Conservation (phyloP, 2,888 invertebrate species). For the Sclerodermus sp. region DNA sequence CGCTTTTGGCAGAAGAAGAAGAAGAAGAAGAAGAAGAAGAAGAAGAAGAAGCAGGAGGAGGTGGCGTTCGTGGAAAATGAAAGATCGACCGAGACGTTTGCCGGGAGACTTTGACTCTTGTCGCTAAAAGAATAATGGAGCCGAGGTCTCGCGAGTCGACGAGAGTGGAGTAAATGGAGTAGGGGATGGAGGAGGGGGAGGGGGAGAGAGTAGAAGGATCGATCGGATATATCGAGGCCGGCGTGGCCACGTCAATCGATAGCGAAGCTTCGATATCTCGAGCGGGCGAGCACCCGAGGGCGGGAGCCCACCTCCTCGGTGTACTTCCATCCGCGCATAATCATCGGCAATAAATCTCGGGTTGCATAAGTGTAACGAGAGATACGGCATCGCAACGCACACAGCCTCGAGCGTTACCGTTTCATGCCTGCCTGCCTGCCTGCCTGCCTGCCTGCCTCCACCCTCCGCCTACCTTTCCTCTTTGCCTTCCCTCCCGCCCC, state of each 20-base stretch:
- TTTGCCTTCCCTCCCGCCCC: conserved; percentile 10
- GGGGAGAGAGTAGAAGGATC: conserved; percentile 20
- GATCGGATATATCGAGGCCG: conserved; percentile 15
- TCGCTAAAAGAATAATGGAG: too few relatives aligned
- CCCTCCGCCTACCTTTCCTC: conserved; percentile 4
- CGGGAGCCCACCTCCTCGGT: conserved; percentile 21
- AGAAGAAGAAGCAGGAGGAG: too few relatives aligned
- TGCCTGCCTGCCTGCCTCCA: conserved; percentile 4
- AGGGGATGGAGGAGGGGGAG: conserved; percentile 15
- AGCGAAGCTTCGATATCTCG: conserved; percentile 11
- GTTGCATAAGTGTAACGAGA: conserved; percentile 58
- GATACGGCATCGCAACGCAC: conserved; percentile 57
- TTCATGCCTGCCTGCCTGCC: neutral
- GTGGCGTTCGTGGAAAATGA: too few relatives aligned
- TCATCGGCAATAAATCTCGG: conserved; percentile 56
- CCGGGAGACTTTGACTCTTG: too few relatives aligned
- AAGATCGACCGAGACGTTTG: too few relatives aligned
- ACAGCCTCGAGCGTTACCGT: conserved; percentile 42
- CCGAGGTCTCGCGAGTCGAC: too few relatives aligned
- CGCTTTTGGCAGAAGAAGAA: too few relatives aligned
- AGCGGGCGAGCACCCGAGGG: conserved; percentile 20
- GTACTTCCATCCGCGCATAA: conserved; percentile 52
- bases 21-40: conserved; percentile 23
- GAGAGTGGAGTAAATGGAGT: conserved; percentile 22
- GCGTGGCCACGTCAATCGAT: neutral